Evolutionary conservation across 2,888 invertebrate genomes (phyloP).

Genomic region (Pristionchus mayeri): DNA sequence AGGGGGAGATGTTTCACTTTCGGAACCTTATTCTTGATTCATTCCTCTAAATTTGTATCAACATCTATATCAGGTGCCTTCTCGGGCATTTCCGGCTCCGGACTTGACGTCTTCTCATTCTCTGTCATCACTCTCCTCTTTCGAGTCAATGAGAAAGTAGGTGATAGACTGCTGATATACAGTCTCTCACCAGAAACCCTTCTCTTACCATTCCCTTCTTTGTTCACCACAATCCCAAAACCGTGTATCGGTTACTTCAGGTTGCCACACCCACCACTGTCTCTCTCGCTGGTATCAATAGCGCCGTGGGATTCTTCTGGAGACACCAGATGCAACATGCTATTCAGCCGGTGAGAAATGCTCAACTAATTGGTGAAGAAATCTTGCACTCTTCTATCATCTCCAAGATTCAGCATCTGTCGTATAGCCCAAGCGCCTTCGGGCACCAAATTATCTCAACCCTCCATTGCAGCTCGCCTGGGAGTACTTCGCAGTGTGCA

Average conservation of each 20-base stretch:
- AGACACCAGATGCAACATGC: constrained; percentile 53
- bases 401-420: no score
- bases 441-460: neutral
- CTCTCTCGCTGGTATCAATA: constrained; percentile 73
- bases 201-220: no score
- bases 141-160: constrained; percentile 49
- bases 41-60: no score
- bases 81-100: constrained; percentile 71
- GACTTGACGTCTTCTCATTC: constrained; percentile 74
- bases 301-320: constrained; percentile 68
- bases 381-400: no score
- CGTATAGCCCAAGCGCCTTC: no score
- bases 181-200: no score
- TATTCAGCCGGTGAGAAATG: constrained; percentile 17
- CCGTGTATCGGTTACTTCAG: constrained; percentile 53
- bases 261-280: constrained; percentile 74
- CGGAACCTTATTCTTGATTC: neutral
- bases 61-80: constrained; percentile 61
- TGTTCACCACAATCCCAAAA: no score
- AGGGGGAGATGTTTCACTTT: no score
- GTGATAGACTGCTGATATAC: no score
- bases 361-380: no score
- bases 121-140: constrained; percentile 65
- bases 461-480: constrained; percentile 57
- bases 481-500: constrained; percentile 65